Evolutionary conservation across 92 coral and sea anemone genomes (phyloP).

Genomic region (Porites lobata): DNA sequence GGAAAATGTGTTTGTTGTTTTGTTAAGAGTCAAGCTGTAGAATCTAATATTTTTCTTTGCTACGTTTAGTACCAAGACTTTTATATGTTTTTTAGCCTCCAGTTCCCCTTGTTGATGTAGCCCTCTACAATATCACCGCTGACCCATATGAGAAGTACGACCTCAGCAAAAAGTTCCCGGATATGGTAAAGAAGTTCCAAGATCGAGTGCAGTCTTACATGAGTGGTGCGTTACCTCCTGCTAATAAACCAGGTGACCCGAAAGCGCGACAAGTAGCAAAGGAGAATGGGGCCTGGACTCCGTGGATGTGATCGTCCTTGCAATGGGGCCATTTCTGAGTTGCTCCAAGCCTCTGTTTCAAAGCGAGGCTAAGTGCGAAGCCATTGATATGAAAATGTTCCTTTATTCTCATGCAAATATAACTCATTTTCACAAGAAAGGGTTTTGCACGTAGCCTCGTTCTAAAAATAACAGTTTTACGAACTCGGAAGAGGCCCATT

Average conservation of each 20-base stretch:
- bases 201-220: slow-evolving; percentile 78
- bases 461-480: no score
- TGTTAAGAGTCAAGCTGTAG: neutral
- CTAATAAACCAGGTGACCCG: slow-evolving; percentile 79
- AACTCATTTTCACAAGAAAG: no score
- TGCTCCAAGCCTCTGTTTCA: no score
- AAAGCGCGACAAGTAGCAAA: slow-evolving; percentile 68
- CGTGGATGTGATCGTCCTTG: slow-evolving; percentile 61
- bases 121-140: slow-evolving; percentile 84
- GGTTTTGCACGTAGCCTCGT: no score
- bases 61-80: neutral
- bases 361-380: no score
- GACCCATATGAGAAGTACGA: slow-evolving; percentile 83
- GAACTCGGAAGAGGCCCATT: no score
- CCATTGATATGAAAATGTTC: no score
- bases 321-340: no score
- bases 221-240: slow-evolving; percentile 70
- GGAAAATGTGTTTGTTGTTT: no score
- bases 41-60: neutral
- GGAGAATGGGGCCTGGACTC: slow-evolving; percentile 82
- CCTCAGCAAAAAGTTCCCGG: slow-evolving; percentile 70
- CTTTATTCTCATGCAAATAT: no score
- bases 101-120: slow-evolving; percentile 53
- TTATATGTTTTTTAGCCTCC: neutral
- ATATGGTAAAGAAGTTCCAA: slow-evolving; percentile 58